A percentile compares a stretch with the other conserved stretches of the same genome.
These are phyloP conservation scores for Borostomias antarcticus DNA, from an alignment of 2,797 vertebrate species.

Conservation along the genomic window DNA sequence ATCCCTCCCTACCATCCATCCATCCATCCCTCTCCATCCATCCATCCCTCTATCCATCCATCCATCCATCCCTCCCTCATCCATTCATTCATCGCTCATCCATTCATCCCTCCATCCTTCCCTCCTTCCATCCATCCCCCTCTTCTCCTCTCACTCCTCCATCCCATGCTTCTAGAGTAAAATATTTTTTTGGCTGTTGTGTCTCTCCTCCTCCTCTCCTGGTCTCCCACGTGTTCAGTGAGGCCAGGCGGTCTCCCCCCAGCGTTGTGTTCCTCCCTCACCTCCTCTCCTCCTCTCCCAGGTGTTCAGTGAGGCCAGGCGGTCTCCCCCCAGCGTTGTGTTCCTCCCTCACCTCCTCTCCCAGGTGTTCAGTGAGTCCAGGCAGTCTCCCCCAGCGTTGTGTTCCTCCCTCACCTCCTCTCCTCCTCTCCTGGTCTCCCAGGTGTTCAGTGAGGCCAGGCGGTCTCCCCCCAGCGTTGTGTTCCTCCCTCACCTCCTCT, in stretches of 20 bases:
- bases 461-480: conserved; percentile 91
- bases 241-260: conserved; percentile 83
- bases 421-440: too few species aligned
- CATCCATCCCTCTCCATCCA: not conserved
- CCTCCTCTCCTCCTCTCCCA: too few species aligned
- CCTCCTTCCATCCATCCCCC: too few species aligned
- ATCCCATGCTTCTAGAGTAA: too few species aligned
- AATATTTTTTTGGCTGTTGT: too few species aligned
- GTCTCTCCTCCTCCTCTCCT: not conserved
- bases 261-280: conserved; percentile 92
- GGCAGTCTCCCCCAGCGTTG: conserved; percentile 90
- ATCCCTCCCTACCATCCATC: not conserved
- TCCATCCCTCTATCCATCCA: not conserved
- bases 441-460: conserved; percentile 92
- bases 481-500: conserved; percentile 90
- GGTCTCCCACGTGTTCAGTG: not conserved
- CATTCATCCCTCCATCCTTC: not conserved
- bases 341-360: conserved; percentile 80
- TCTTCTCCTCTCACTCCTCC: not conserved
- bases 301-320: conserved; percentile 90
- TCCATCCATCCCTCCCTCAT: too few species aligned
- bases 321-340: conserved; percentile 90
- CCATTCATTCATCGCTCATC: not conserved
- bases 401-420: conserved; percentile 91
- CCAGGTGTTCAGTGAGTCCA: conserved; percentile 90